Conservation (phyloP, 2,113 vertebrate species). For the Proterorhinus semilunaris region DNA sequence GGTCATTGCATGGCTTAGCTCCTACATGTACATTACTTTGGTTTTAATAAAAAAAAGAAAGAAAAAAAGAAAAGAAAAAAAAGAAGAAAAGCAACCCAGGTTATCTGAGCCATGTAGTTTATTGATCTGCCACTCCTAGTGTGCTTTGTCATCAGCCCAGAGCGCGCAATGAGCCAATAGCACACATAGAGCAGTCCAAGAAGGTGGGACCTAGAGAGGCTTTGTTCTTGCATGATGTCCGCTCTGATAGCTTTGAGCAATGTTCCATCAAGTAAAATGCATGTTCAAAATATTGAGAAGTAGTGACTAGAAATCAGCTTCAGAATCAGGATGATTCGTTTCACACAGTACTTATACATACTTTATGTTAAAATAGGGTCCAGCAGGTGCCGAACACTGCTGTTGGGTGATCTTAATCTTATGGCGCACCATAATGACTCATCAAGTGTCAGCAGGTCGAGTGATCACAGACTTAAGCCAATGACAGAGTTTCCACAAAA, state of each 20-base stretch:
- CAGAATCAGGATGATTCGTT: too few relatives aligned
- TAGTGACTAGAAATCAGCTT: too few relatives aligned
- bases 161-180: slow-evolving; percentile 28
- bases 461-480: slow-evolving; percentile 1
- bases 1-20: neutral
- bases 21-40: neutral
- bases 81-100: slow-evolving; percentile 12
- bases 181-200: neutral
- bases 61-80: too few relatives aligned
- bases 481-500: neutral
- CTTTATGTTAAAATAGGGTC: neutral
- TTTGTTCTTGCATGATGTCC: slow-evolving; percentile 12
- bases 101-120: slow-evolving; percentile 44
- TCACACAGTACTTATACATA: neutral
- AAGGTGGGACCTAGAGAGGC: neutral
- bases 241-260: slow-evolving; percentile 31
- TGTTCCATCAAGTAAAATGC: neutral
- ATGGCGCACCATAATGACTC: neutral
- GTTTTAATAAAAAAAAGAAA: neutral
- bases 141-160: slow-evolving; percentile 22
- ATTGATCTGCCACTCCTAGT: slow-evolving; percentile 34
- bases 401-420: neutral
- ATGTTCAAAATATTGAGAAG: neutral
- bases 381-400: neutral
- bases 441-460: neutral